Base-by-base conservation (phyloP, 2,888 invertebrate species). In the Eretmocerus hayati region DNA sequence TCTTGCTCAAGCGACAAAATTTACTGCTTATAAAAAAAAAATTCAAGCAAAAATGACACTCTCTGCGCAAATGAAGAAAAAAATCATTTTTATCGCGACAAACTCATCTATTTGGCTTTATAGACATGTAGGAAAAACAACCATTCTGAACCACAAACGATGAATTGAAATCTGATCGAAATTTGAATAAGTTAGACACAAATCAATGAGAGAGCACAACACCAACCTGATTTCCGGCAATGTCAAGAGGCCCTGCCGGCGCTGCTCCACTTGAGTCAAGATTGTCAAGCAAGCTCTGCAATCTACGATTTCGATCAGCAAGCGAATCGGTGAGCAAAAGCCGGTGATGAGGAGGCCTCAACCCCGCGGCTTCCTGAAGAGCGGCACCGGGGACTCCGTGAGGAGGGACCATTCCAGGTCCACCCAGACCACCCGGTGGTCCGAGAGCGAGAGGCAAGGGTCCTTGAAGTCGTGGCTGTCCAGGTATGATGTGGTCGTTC, bases 291-390 rank as follows among this genome's bases (percentile, higher is more conserved):
- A 69, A 52, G 39, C 57, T 66, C 31, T 65, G 67, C 20, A 67
- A 56, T 46, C 69, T 59, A 36, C 68, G 63, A 54, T 67, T 63
- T 22, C 70, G 57, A 13, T 72, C 71, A 13, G 64, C 58, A 32
- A 71, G 56, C 1, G 63, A 57, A 22, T 67, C 67, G 3, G 67
- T 61, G 4, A 53, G 46, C 38, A 68, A 20, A n/a, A n/a, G 52
- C 21, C 67, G 68, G 35, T 59, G 60, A 42, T 61, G 64, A 1
- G 61, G 58, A 40, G 59, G 57, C 55, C 71, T 62, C 33, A 13
- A 26, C 26, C 26, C 11, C 26, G 26, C 26, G 8, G 26, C 42
- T 5, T 33, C 32, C 13, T 61, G 51, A 4, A 20, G 22, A 30
- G 20, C 18, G 11, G 16, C 31, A 11, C 9, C 30, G 36, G 18